phyloP scores from a whole-genome alignment of 2,113 vertebrate genomes.

The Solenodon paradoxus region DNA sequence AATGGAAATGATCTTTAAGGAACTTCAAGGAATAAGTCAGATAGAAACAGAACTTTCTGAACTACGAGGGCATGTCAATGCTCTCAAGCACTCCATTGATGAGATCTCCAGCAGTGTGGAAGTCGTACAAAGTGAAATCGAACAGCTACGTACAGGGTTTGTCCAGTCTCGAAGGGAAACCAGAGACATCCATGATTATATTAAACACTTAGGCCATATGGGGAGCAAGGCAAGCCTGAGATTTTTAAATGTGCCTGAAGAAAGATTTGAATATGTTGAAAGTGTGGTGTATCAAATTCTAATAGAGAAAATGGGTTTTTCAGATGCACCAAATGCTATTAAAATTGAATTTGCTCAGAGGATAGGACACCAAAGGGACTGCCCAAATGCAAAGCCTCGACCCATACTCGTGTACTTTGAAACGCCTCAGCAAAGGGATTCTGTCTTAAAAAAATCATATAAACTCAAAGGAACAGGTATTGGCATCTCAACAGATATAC shows the following conservation, averaged over 20 bases:
- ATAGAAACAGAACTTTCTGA: constrained; percentile 98
- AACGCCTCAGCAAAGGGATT: constrained; percentile 93
- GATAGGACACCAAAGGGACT: constrained; percentile 95
- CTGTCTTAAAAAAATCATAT: constrained; percentile 97
- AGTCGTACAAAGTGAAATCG: constrained; percentile 98
- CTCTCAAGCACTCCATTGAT: constrained; percentile 97
- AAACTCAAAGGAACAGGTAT: constrained; percentile 98
- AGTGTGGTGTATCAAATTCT: constrained; percentile 92
- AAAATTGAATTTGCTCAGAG: constrained; percentile 97
- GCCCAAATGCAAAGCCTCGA: constrained; percentile 95
- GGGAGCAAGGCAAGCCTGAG: constrained; percentile 93
- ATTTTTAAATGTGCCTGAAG: constrained; percentile 97
- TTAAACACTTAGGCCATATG: constrained; percentile 93
- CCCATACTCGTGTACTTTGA: constrained; percentile 97
- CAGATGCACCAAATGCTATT: constrained; percentile 89
- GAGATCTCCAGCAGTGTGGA: constrained; percentile 99
- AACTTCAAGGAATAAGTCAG: constrained; percentile 99
- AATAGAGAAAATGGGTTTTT: constrained; percentile 95
- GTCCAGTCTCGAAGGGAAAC: constrained; percentile 98
- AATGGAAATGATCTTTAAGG: constrained; percentile 99
- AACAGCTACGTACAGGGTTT: constrained; percentile 95
- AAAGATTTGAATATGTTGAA: constrained; percentile 90
- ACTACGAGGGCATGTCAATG: constrained; percentile 96
- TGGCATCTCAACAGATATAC: constrained; percentile 94
- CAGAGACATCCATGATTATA: constrained; percentile 98